These are phyloP conservation scores for Grapholita molesta DNA, from an alignment of 1,140 invertebrate species.

Conservation along the genomic window DNA sequence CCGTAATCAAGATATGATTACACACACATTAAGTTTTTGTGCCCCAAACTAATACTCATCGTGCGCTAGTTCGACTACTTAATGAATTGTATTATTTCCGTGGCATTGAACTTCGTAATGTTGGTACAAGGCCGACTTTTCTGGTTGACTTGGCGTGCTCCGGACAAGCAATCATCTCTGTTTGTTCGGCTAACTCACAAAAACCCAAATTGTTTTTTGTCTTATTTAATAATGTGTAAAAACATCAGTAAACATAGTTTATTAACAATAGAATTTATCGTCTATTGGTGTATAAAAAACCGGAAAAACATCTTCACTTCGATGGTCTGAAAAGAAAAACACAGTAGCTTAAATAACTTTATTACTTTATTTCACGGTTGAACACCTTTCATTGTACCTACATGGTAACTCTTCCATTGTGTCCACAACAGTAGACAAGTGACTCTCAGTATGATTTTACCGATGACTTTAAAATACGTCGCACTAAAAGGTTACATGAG, in stretches of 20 bases:
- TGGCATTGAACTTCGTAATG: constrained; percentile 5
- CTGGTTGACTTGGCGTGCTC: constrained; percentile 1
- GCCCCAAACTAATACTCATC: constrained; percentile 1
- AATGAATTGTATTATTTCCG: constrained; percentile 11
- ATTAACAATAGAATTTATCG: background rate
- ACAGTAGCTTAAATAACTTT: background rate
- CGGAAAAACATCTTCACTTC: background rate
- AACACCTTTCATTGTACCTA: background rate
- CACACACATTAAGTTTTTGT: constrained; percentile 10
- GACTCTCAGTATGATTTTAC: background rate
- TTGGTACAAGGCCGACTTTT: constrained; percentile 8
- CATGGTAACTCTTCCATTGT: background rate
- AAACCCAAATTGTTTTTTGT: background rate
- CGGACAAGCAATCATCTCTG: constrained; percentile 4
- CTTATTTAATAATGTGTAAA: background rate
- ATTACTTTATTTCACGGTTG: background rate
- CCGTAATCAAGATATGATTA: constrained; percentile 12
- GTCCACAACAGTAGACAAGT: background rate
- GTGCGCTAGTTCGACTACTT: background rate
- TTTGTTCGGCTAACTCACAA: background rate
- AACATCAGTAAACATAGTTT: background rate
- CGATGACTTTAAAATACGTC: background rate
- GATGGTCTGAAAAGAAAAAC: background rate
- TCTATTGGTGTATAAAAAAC: background rate
- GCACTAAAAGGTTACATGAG: background rate